Evolutionary conservation across 2,797 vertebrate species (phyloP), one percentile per base, ranked within the genome.

Genomic region (Synaphobranchus kaupii): DNA sequence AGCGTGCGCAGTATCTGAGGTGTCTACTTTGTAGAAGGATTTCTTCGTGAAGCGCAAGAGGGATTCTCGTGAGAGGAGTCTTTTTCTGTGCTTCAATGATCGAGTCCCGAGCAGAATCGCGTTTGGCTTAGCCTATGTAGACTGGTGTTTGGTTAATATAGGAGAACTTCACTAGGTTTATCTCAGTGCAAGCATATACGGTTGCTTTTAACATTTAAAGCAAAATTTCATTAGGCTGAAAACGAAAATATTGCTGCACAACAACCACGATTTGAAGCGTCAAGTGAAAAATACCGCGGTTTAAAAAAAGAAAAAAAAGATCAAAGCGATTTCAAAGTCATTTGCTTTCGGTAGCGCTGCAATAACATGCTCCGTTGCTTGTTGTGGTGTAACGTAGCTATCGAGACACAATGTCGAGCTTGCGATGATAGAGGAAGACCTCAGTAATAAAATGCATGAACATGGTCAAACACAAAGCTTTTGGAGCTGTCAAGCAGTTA

Each of bases 11-110:
- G 90, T 87, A 90, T 88, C 84, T 85, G 84, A 91, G 90, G 44
- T 48, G 60, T 3, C 89, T 88, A 89, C 84, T 60, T 88, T 91
- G 25, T 68, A 86, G 89, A 89, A 90, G 90, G 88, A 91, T 92
- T 92, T 84, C 89, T 88, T 90, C 91, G 31, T 17, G 28, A 22
- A 82, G 48, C 8, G 15, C 4, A 31, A 44, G 48, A 48, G 22
- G 12, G 10, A 25, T 50, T 82, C 80, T 82, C 47, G 2, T 82
- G 80, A 82, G 76, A 71, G 78, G 20, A 17, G 13, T 44, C n/a
- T 84, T 60, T 60, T 56, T 31, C 82, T 83, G 6, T 12, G 9
- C 47, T 22, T 54, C 48, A 83, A 28, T 84, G 82, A 84, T 48
- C 31, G 22, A 31, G 50, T 58, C 52, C 54, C 3, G 83, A 31